These are phyloP conservation scores for Coleophora deauratella DNA, from an alignment of 2,888 invertebrate genomes.

Conservation along the genomic window DNA sequence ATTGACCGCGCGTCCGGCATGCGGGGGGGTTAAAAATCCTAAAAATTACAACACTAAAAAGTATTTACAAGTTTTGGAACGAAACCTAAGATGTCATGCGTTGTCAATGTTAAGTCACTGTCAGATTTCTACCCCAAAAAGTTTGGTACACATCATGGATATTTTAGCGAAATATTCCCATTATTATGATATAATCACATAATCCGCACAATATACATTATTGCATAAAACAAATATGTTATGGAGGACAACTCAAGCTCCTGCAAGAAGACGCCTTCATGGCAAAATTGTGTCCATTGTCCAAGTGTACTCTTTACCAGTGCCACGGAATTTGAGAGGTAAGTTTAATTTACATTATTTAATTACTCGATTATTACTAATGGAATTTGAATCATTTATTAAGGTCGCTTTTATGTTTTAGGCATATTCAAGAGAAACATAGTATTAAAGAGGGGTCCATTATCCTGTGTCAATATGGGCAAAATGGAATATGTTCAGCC, in stretches of 20 bases:
- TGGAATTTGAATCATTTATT: slow-evolving; percentile 1
- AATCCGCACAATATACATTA: neutral
- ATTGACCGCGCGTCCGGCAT: too few species aligned
- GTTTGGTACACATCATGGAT: neutral
- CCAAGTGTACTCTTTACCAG: slow-evolving; percentile 72
- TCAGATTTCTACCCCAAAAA: too few species aligned
- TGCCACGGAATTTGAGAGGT: slow-evolving; percentile 77
- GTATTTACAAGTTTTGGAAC: too few species aligned
- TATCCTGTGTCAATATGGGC: slow-evolving; percentile 90
- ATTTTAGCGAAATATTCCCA: neutral
- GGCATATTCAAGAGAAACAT: slow-evolving; percentile 86
- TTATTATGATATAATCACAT: neutral
- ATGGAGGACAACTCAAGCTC: slow-evolving; percentile 60
- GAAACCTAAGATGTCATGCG: too few species aligned
- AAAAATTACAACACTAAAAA: too few species aligned
- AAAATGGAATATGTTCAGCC: slow-evolving; percentile 89
- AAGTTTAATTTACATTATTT: slow-evolving; percentile 18
- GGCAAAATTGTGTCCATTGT: slow-evolving; percentile 78
- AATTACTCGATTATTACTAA: neutral
- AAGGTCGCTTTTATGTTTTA: slow-evolving; percentile 36
- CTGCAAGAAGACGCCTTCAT: slow-evolving; percentile 55
- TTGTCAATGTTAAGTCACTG: too few species aligned
- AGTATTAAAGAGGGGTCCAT: slow-evolving; percentile 90
- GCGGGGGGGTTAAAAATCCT: too few species aligned
- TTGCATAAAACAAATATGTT: slow-evolving; percentile 40